These are phyloP conservation scores for Oreochromis aureus DNA, from an alignment of 2,113 vertebrate species.

Conservation along the genomic window DNA sequence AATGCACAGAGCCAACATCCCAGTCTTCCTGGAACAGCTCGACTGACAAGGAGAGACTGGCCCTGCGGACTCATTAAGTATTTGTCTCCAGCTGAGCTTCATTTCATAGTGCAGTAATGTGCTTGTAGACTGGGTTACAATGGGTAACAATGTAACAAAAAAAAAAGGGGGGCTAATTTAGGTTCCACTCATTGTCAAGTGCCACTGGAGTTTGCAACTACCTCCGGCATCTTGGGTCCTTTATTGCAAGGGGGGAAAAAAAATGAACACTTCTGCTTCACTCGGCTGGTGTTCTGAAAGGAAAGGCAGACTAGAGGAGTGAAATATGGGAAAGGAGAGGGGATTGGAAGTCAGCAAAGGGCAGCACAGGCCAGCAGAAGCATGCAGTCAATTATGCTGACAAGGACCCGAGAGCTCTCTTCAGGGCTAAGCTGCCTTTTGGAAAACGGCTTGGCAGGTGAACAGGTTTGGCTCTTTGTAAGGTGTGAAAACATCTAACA, in stretches of 20 bases:
- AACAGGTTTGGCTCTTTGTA: background rate
- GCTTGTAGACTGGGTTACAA: background rate
- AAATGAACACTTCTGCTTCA: background rate
- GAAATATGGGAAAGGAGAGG: background rate
- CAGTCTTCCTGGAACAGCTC: slow-evolving; percentile 38
- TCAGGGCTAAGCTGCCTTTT: background rate
- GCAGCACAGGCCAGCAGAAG: background rate
- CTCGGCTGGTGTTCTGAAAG: background rate
- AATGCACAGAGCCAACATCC: slow-evolving; percentile 38
- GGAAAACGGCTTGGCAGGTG: background rate
- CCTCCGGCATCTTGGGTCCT: background rate
- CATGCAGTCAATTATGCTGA: slow-evolving; percentile 8
- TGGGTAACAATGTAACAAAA: background rate
- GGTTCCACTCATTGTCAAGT: background rate
- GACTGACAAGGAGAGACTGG: slow-evolving; percentile 16
- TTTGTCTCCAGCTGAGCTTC: slow-evolving; percentile 19
- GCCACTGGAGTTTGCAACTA: background rate
- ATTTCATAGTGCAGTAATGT: slow-evolving; percentile 1
- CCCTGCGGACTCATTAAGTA: slow-evolving; percentile 9
- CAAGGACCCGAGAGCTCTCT: slow-evolving; percentile 13
- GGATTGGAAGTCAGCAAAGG: background rate
- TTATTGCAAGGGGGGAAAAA: background rate
- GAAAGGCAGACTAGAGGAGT: background rate
- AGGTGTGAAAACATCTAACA: background rate
- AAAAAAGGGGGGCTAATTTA: background rate